Base-by-base conservation (phyloP, 2,888 invertebrate species). In the Drosophila prostipennis region DNA sequence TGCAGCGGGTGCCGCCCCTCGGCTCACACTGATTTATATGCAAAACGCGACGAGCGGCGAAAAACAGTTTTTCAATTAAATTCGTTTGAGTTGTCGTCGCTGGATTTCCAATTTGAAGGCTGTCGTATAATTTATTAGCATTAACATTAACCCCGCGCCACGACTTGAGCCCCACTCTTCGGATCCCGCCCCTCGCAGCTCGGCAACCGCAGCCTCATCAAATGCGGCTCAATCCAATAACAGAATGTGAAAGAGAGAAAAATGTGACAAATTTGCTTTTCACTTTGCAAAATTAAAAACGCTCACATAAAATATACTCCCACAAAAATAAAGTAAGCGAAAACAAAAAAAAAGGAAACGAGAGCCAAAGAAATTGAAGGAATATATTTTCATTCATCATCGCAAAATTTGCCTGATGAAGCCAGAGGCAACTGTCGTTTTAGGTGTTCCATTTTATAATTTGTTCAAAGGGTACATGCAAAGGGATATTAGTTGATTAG, bases 231-330 rank as follows among this genome's bases (percentile, higher is more conserved):
- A 85, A 85, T 80, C 83, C 86, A 85, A 85, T 85, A 85, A 79
- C 80, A 73, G 74, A 65, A 43, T 78, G 61, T 68, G 74, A 72
- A 82, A 76, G 64, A 36, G 63, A 26, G 55, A 61, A 54, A 61
- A 70, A n/a, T 82, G 81, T 78, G 81, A 82, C 81, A 82, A 82
- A 82, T 82, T 82, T 86, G 87, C 87, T 86, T 84, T 82, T 82
- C 81, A 82, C 81, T 82, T 82, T 82, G 81, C 68, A 78, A 86
- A 82, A 82, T 82, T 82, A 82, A 82, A 82, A 81, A 80, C 83
- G 78, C 68, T 65, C 80, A 68, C 78, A 81, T 72, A 77, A 81
- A 76, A 76, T 61, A 75, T 68, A 77, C 58, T 34, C n/a, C 32
- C 46, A 45, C 40, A 29, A 37, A 48, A 55, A 34, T 43, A 45